Evolutionary conservation across 2,113 vertebrate species (phyloP), one percentile per base, ranked within the genome.

Genomic region (Indicator maculatus): DNA sequence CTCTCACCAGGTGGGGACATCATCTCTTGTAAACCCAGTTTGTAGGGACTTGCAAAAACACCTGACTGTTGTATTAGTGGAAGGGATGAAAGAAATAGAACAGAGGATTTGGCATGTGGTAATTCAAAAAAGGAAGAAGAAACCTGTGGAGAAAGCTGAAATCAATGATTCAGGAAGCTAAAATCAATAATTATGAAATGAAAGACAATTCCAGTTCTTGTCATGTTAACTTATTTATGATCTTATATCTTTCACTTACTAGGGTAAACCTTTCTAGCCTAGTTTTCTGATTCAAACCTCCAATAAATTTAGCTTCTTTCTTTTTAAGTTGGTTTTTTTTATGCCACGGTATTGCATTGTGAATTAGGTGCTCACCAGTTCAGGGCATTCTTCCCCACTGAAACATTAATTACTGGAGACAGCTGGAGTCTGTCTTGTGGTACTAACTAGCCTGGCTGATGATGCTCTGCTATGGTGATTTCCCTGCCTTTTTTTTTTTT

Each of bases 141-240:
- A 9, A 11, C 39, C 0, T 11, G 18, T 76, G 28, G 26, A 77
- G 31, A 30, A 90, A 58, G 47, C 67, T 65, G 24, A 76, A 90
- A 67, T 85, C 66, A 56, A 5, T 89, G 61, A 39, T 36, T 61
- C 33, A 18, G 23, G 28, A 79, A 80, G 33, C 33, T 69, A 27
- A 86, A 74, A 80, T 74, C 38, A 69, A 12, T 80, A 45, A 30
- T 30, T 69, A 10, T 33, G 55, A 86, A 88, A 65, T 73, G 20
- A 90, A 65, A 70, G 67, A 76, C 39, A 53, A 12, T 67, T 90
- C 31, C 50, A 70, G 16, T 76, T 91, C 69, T 77, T 83, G 60
- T 77, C 36, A 31, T 16, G 16, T 90, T 66, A 66, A 70, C 9
- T 3, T 90, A 73, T 70, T 80, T 77, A 33, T 86, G 16, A 56